Evolutionary conservation across 2,797 vertebrate genomes (phyloP).

Genomic region (Nannoperca obscura): DNA sequence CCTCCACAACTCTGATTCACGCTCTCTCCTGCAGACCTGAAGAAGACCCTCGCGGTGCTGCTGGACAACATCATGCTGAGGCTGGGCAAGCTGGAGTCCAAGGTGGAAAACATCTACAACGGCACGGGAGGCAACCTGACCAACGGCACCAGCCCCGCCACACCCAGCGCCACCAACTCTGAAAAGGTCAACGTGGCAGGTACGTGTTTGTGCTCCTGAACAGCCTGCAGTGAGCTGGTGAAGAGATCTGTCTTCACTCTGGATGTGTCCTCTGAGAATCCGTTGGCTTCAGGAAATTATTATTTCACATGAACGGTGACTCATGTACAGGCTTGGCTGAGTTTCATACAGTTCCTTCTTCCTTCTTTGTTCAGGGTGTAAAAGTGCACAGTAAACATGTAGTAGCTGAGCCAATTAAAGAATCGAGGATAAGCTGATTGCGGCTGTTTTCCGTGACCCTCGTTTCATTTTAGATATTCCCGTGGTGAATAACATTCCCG

Average conservation of each 20-base stretch:
- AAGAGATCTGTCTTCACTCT: not conserved
- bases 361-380: not conserved
- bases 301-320: not conserved
- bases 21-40: conserved; percentile 87
- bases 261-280: not conserved
- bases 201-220: conserved; percentile 66
- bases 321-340: not conserved
- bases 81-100: conserved; percentile 95
- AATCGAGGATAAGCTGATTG: conserved; percentile 18
- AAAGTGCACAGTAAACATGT: not conserved
- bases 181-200: conserved; percentile 98
- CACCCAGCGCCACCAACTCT: conserved; percentile 86
- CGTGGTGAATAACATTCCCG: conserved; percentile 11
- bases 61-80: conserved; percentile 97
- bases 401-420: conserved; percentile 18
- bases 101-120: conserved; percentile 96
- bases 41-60: conserved; percentile 97
- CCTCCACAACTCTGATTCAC: not conserved
- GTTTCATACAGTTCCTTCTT: not conserved
- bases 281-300: not conserved
- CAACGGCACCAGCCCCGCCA: conserved; percentile 86
- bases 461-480: conserved; percentile 25
- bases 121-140: conserved; percentile 93
- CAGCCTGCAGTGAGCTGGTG: not conserved
- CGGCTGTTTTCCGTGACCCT: conserved; percentile 1